These are phyloP conservation scores for Laticauda laticaudata DNA, from an alignment of 2,113 vertebrate genomes.

Conservation along the genomic window DNA sequence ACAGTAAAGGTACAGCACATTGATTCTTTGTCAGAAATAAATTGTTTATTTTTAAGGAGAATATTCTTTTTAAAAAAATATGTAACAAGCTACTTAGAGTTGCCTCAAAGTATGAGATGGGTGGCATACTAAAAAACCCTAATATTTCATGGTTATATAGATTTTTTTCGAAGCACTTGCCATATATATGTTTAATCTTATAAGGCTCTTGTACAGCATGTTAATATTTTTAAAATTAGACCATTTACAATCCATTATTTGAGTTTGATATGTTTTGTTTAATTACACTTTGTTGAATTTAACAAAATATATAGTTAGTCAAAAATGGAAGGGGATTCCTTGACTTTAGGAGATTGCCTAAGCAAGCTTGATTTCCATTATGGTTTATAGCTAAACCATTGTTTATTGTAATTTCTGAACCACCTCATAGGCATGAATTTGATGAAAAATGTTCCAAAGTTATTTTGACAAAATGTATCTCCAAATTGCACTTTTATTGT, in stretches of 20 bases:
- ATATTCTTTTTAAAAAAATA: not conserved
- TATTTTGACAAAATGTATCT: not conserved
- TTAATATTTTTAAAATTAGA: not conserved
- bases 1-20: slow-evolving; percentile 70
- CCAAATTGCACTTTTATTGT: slow-evolving; percentile 23
- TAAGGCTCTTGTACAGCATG: not conserved
- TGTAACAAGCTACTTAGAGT: not conserved
- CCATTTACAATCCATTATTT: not conserved
- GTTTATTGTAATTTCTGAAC: not conserved
- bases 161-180: not conserved
- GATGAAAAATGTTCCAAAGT: not conserved
- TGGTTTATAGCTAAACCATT: not conserved
- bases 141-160: not conserved
- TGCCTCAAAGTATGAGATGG: not conserved
- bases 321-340: not conserved
- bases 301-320: not conserved
- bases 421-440: not conserved
- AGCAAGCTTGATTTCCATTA: not conserved
- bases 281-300: not conserved
- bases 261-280: not conserved
- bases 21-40: not conserved
- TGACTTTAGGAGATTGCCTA: not conserved
- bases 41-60: not conserved
- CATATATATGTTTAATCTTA: not conserved
- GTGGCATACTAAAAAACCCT: not conserved